phyloP scores from a whole-genome alignment of 2,113 vertebrate genomes.

The Formicarius rufipectus region DNA sequence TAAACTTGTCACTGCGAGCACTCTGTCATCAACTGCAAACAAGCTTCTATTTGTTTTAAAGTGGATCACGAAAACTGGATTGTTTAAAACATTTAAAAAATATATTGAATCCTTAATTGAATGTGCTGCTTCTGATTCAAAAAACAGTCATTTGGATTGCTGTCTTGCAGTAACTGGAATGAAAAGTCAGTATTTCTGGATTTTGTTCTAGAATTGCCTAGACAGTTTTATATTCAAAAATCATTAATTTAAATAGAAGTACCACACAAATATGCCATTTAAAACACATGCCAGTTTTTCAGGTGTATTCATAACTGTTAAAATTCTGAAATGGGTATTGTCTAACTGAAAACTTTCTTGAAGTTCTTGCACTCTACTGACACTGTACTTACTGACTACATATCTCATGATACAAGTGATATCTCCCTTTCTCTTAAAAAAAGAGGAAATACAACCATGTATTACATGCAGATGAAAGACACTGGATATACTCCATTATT shows the following conservation, averaged over 20 bases:
- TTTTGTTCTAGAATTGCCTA: background rate
- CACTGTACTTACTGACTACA: background rate
- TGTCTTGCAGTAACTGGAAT: background rate
- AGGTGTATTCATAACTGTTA: background rate
- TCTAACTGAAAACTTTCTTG: background rate
- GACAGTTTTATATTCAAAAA: background rate
- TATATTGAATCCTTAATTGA: background rate
- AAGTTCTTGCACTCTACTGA: background rate
- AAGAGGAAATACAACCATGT: background rate
- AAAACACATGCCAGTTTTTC: background rate
- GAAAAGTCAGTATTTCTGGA: background rate
- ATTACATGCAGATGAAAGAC: background rate
- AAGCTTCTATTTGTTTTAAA: conserved; percentile 14
- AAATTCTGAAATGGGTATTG: background rate
- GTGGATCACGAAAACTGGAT: background rate
- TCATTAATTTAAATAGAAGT: background rate
- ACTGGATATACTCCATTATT: background rate
- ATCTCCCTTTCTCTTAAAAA: background rate
- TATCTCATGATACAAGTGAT: background rate
- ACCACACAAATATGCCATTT: background rate
- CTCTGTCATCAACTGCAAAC: background rate
- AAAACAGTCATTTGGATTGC: background rate
- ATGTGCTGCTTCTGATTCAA: background rate
- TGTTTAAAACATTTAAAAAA: conserved; percentile 28
- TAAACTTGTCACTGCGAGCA: background rate